phyloP scores from a whole-genome alignment of 2,888 invertebrate species.

The Drosophila flavopinicola region DNA sequence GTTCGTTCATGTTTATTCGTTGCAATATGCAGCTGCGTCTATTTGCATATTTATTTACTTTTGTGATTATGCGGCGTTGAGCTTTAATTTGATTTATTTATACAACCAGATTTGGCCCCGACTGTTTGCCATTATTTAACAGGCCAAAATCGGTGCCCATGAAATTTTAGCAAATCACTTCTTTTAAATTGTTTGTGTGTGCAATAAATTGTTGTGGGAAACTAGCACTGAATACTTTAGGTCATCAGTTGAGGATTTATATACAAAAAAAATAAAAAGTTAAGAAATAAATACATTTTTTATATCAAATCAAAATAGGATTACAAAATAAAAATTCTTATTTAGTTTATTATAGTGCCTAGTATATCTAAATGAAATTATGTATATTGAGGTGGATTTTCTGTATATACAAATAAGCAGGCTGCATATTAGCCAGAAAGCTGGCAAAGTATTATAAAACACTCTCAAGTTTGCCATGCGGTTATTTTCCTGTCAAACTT shows the following conservation, averaged over 20 bases:
- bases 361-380: too few species aligned
- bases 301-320: too few species aligned
- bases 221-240: conserved; percentile 9
- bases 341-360: too few species aligned
- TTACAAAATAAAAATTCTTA: too few species aligned
- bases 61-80: conserved; percentile 68
- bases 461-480: conserved; percentile 69
- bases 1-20: conserved; percentile 17
- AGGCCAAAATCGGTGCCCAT: conserved; percentile 24
- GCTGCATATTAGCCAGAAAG: neutral
- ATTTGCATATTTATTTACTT: conserved; percentile 61
- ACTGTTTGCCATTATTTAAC: conserved; percentile 44
- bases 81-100: conserved; percentile 76
- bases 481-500: conserved; percentile 80
- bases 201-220: conserved; percentile 2
- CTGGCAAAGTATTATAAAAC: conserved; percentile 50
- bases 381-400: neutral
- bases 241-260: neutral
- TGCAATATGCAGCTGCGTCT: conserved; percentile 42
- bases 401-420: conserved; percentile 11
- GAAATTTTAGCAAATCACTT: conserved; percentile 19
- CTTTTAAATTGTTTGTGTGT: neutral
- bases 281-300: too few species aligned
- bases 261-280: too few species aligned
- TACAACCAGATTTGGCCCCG: conserved; percentile 39